Conservation (phyloP, 2,888 invertebrate genomes). For the Hydriomena furcata region DNA sequence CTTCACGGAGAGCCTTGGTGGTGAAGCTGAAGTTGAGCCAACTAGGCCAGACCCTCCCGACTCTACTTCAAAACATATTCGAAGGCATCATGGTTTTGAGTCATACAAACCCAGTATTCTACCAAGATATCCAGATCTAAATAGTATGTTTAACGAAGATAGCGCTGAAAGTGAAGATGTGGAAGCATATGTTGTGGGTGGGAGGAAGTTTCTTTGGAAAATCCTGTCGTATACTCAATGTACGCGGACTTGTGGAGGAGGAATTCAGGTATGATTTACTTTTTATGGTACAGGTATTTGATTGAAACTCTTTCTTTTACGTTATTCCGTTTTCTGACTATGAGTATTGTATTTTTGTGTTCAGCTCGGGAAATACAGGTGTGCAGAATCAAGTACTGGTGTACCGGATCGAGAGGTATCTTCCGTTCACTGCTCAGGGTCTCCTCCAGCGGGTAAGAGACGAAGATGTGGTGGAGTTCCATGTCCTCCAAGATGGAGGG, state of each 20-base stretch:
- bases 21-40: constrained; percentile 62
- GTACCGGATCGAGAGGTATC: constrained; percentile 85
- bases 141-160: constrained; percentile 47
- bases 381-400: constrained; percentile 85
- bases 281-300: background rate
- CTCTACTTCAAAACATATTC: constrained; percentile 63
- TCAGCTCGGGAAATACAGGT: constrained; percentile 87
- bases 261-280: constrained; percentile 82
- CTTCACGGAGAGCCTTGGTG: constrained; percentile 86
- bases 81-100: constrained; percentile 66
- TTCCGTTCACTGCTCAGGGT: constrained; percentile 78
- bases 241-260: constrained; percentile 91
- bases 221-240: constrained; percentile 90
- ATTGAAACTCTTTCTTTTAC: too few species aligned
- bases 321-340: too few species aligned
- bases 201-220: constrained; percentile 89
- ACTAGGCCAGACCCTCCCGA: constrained; percentile 51
- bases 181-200: constrained; percentile 66
- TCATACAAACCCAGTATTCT: constrained; percentile 41
- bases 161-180: constrained; percentile 44
- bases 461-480: constrained; percentile 89
- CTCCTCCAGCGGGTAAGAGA: constrained; percentile 83
- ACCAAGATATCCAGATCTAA: constrained; percentile 48
- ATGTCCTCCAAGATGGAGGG: constrained; percentile 93
- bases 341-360: constrained; percentile 35